phyloP scores from a whole-genome alignment of 2,797 vertebrate genomes.

The Vipera ursinii region DNA sequence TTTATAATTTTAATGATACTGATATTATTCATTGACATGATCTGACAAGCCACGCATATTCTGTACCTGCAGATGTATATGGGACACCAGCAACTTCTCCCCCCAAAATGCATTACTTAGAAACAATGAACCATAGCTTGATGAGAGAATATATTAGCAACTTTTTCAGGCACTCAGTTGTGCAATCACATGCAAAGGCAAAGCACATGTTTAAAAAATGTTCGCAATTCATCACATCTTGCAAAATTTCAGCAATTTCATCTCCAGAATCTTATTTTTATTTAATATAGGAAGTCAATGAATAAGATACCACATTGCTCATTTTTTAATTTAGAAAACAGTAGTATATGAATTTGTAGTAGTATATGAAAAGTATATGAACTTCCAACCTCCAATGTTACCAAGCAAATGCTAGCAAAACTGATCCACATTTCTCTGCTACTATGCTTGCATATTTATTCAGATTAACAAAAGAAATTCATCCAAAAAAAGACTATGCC shows the following conservation, averaged over 20 bases:
- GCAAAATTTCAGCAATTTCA: neutral
- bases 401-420: neutral
- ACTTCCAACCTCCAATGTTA: neutral
- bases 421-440: neutral
- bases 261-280: neutral
- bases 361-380: neutral
- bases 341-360: neutral
- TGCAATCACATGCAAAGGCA: neutral
- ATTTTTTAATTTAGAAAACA: neutral
- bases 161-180: neutral
- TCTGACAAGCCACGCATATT: neutral
- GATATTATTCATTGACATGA: neutral
- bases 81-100: neutral
- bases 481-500: neutral
- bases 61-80: neutral
- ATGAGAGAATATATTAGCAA: neutral
- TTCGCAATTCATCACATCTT: neutral
- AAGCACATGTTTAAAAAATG: neutral
- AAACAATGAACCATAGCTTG: neutral
- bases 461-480: neutral
- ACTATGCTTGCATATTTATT: neutral
- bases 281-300: neutral
- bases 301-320: neutral
- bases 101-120: neutral
- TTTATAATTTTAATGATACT: neutral